These are phyloP conservation scores for Chrysolophus pictus DNA, from an alignment of 2,797 vertebrate species.

Conservation along the genomic window DNA sequence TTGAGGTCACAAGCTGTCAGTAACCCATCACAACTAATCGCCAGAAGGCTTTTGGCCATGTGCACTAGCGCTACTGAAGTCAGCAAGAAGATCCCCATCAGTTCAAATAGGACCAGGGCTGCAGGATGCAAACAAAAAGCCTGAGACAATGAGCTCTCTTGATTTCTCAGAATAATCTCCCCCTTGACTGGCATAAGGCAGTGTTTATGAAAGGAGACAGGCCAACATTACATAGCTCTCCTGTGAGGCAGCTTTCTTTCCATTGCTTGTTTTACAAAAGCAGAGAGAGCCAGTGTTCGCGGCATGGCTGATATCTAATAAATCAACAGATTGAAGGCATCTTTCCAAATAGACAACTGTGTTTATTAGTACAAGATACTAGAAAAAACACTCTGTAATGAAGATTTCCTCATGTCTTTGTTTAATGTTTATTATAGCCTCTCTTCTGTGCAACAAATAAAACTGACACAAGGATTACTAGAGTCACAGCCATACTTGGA, in stretches of 20 bases:
- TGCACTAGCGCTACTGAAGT: neutral
- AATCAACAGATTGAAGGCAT: conserved; percentile 27
- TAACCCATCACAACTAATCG: neutral
- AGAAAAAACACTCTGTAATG: conserved; percentile 42
- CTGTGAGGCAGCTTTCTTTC: conserved; percentile 13
- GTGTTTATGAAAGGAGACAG: conserved; percentile 16
- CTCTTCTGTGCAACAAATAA: conserved; percentile 40
- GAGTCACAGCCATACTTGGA: neutral
- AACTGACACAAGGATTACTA: conserved; percentile 23
- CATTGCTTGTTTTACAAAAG: conserved; percentile 2
- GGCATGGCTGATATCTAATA: neutral
- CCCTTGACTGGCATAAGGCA: conserved; percentile 6
- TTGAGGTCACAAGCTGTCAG: neutral
- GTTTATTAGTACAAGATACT: conserved; percentile 65
- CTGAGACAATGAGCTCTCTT: neutral
- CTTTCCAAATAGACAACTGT: conserved; percentile 68
- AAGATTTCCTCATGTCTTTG: conserved; percentile 57
- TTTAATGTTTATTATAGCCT: conserved; percentile 43
- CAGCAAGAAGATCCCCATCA: neutral
- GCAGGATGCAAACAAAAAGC: conserved; percentile 10
- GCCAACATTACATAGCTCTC: conserved; percentile 3
- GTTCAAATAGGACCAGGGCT: neutral
- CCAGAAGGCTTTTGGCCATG: neutral
- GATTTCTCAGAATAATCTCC: conserved; percentile 9
- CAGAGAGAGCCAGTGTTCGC: neutral